Evolutionary conservation across 2,797 vertebrate genomes (phyloP), one percentile per base, ranked within the genome.

Genomic region (Coluber constrictor): DNA sequence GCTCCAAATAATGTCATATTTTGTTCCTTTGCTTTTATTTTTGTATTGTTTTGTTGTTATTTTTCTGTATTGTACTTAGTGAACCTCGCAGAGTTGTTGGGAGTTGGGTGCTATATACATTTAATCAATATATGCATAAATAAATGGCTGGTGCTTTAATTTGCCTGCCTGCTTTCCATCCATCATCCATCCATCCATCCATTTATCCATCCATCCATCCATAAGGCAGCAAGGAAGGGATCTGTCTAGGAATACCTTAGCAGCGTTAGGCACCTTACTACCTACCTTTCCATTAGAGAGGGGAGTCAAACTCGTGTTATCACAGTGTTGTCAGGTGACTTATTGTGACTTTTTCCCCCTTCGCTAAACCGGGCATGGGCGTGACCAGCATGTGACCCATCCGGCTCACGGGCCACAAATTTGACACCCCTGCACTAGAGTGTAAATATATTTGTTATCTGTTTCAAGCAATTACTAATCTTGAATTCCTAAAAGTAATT

Each of bases 321-420:
- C 57, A 20, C 18, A 4, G 6, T 0, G 5, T 20, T 20, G 18
- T 59, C 57, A 59, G 0, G 0, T 59, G 57, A 59, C 0, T 2
- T 59, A 20, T 59, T 5, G 5, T 5, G 5, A 59, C 57, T 59
- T 20, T 20, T 7, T 0, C 57, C 57, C 57, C 18, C 18, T 59
- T 59, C 6, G 57, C 57, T 59, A 59, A 59, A 59, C 18, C 0
- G 16, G 56, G 5, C 4, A 15, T 59, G 57, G 57, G 57, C 20
- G 18, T 59, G 57, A 5, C 57, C 18, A 59, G 18, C 18, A 59
- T 59, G 57, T 59, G 18, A 59, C 16, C 0, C 5, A 59, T 20
- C 57, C 5, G 16, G 18, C 57, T 1, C 57, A 5, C 5, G 2
- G 18, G 57, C 57, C 2, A 1, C 18, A 59, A 6, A 5, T 59